Conservation (phyloP, 2,888 invertebrate species). For the Pycnomerus fuliginosus region DNA sequence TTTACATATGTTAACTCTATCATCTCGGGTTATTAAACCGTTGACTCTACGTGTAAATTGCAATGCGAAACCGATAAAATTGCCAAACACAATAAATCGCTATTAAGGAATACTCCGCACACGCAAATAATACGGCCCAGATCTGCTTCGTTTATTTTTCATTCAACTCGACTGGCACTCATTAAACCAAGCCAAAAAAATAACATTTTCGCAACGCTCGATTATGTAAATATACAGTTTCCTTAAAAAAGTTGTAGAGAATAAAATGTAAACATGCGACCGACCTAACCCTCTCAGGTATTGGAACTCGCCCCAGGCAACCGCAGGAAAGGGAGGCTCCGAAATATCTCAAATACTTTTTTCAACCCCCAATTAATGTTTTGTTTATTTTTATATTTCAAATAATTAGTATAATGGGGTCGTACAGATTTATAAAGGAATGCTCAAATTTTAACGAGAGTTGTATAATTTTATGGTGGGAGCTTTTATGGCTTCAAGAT, state of each 20-base stretch:
- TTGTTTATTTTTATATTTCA: constrained; percentile 21
- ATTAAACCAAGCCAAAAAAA: too few relatives aligned
- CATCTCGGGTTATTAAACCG: constrained; percentile 22
- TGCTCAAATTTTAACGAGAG: constrained; percentile 26
- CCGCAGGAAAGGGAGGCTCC: too few relatives aligned
- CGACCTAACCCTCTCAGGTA: too few relatives aligned
- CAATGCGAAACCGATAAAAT: constrained; percentile 10
- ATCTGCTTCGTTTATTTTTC: too few relatives aligned
- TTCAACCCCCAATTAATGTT: constrained; percentile 21
- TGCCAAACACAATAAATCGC: constrained; percentile 28
- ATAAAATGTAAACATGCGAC: too few relatives aligned
- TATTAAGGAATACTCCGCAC: constrained; percentile 24
- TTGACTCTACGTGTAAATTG: constrained; percentile 13
- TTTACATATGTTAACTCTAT: constrained; percentile 41
- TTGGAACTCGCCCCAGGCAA: too few relatives aligned
- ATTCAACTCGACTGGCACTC: too few relatives aligned
- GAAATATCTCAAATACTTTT: constrained; percentile 18
- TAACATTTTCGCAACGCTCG: too few relatives aligned
- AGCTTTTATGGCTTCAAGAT: constrained; percentile 5
- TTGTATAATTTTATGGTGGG: constrained; percentile 9
- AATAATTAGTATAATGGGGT: constrained; percentile 27
- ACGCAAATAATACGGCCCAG: too few relatives aligned
- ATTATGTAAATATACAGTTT: too few relatives aligned
- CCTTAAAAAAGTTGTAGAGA: too few relatives aligned
- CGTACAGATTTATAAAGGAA: constrained; percentile 28